phyloP scores from a whole-genome alignment of 2,888 invertebrate genomes.

The Gastrophysa polygoni region DNA sequence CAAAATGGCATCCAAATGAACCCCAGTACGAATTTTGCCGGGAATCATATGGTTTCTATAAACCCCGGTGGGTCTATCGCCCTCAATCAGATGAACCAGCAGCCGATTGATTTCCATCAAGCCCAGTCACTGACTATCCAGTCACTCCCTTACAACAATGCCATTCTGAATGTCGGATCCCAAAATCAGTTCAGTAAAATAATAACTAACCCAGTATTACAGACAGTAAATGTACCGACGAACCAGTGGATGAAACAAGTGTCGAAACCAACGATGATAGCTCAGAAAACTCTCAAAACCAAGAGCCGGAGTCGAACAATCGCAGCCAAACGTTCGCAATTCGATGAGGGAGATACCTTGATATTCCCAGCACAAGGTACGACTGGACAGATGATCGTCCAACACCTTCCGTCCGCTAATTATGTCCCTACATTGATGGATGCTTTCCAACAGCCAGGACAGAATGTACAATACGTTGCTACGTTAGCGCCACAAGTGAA shows the following conservation, averaged over 20 bases:
- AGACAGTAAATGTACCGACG: conserved; percentile 47
- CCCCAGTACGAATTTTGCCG: conserved; percentile 27
- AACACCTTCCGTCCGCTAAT: conserved; percentile 62
- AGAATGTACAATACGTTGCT: conserved; percentile 78
- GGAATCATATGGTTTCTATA: conserved; percentile 33
- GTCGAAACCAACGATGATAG: conserved; percentile 42
- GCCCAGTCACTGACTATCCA: conserved; percentile 51
- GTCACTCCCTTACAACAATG: conserved; percentile 49
- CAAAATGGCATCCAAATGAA: conserved; percentile 37
- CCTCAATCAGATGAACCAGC: conserved; percentile 43
- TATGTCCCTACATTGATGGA: conserved; percentile 70
- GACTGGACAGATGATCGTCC: conserved; percentile 67
- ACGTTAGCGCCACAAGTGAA: conserved; percentile 67
- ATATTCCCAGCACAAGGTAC: conserved; percentile 37
- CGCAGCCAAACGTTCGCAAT: conserved; percentile 37
- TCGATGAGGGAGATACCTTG: conserved; percentile 35
- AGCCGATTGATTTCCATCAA: conserved; percentile 47
- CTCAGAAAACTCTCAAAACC: conserved; percentile 46
- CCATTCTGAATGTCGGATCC: conserved; percentile 48
- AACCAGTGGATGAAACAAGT: conserved; percentile 51
- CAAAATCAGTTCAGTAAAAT: conserved; percentile 52
- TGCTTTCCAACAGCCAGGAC: conserved; percentile 71
- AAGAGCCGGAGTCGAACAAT: conserved; percentile 46
- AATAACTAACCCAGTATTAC: conserved; percentile 42
- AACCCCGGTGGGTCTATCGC: conserved; percentile 33